Conservation (phyloP, 2,888 invertebrate species). For the Idaea dimidiata region DNA sequence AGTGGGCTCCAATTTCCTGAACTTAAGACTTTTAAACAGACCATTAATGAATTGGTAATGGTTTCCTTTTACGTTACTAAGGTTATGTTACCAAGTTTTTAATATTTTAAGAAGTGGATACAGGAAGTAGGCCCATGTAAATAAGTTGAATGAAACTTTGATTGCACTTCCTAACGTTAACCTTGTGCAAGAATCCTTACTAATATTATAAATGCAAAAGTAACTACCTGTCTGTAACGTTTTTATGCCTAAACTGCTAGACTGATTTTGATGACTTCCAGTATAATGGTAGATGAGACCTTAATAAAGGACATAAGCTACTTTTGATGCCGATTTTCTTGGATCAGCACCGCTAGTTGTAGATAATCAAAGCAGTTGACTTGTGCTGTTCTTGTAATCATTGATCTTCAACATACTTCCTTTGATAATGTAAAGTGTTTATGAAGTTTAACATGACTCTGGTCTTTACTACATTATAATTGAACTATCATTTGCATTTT, state of each 20-base stretch:
- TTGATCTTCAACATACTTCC: constrained; percentile 7
- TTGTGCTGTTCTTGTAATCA: constrained; percentile 7
- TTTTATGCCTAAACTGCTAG: too few relatives aligned
- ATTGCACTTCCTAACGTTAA: constrained; percentile 19
- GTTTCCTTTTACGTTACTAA: neutral
- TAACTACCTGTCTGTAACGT: too few relatives aligned
- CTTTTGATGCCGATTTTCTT: too few relatives aligned
- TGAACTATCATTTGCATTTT: too few relatives aligned
- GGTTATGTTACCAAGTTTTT: neutral
- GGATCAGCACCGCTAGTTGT: too few relatives aligned
- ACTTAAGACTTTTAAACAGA: too few relatives aligned
- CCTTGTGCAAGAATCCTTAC: constrained; percentile 25
- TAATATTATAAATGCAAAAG: too few relatives aligned
- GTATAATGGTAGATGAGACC: too few relatives aligned
- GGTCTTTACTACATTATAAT: neutral
- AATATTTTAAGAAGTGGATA: constrained; percentile 12
- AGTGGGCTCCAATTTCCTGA: too few relatives aligned
- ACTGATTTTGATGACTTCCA: too few relatives aligned
- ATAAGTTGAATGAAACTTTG: constrained; percentile 9
- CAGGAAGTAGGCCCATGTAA: constrained; percentile 26
- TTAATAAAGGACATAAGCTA: too few relatives aligned
- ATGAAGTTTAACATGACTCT: neutral
- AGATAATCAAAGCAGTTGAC: constrained; percentile 12
- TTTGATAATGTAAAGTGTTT: constrained; percentile 10
- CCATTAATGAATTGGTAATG: too few relatives aligned